A percentile compares a stretch with the other conserved stretches of the same genome.
Conservation (phyloP, 2,797 vertebrate species). For the Chelon labrosus region DNA sequence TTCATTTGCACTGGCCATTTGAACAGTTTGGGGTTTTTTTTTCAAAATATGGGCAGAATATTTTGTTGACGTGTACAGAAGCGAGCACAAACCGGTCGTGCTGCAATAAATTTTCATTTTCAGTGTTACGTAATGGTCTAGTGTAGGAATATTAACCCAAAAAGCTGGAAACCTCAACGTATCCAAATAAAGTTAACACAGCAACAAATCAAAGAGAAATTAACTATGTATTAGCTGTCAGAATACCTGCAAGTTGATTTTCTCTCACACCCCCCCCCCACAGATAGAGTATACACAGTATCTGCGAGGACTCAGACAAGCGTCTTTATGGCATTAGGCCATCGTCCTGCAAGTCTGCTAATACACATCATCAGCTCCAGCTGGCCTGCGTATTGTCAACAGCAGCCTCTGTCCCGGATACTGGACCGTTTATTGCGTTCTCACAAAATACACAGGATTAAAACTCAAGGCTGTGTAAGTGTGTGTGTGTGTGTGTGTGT, state of each 20-base stretch:
- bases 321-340: conserved; percentile 48
- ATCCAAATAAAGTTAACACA: no score
- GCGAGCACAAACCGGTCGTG: no score
- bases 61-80: no score
- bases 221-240: neutral
- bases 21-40: no score
- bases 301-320: conserved; percentile 17
- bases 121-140: no score
- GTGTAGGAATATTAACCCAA: no score
- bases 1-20: no score
- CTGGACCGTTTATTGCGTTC: conserved; percentile 74
- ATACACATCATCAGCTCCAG: conserved; percentile 64
- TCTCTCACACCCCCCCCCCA: neutral
- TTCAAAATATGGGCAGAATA: no score
- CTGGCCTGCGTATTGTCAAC: conserved; percentile 74
- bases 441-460: conserved; percentile 50
- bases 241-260: neutral
- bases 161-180: no score
- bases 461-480: conserved; percentile 50
- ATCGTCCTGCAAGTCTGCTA: conserved; percentile 28
- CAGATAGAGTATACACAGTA: conserved; percentile 9
- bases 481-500: no score
- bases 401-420: conserved; percentile 73
- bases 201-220: no score
- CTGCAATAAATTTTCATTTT: no score